These are phyloP conservation scores for Xestia rhomboidea DNA, from an alignment of 2,888 invertebrate species.

Conservation along the genomic window DNA sequence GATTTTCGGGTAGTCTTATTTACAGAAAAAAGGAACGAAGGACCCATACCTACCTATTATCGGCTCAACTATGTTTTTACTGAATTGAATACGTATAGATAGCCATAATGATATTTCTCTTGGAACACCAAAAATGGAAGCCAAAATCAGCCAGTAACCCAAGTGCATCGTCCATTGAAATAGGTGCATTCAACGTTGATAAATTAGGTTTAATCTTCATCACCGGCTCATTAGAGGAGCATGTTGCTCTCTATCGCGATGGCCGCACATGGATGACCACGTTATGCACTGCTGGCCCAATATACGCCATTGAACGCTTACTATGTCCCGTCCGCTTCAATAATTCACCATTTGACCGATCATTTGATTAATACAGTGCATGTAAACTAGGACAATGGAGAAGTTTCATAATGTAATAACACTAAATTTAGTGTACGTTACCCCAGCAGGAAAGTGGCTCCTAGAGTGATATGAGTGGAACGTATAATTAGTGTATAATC, in stretches of 20 bases:
- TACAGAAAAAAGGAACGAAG: constrained; percentile 17
- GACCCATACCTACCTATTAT: background rate
- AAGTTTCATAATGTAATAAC: background rate
- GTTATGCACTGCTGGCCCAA: constrained; percentile 65
- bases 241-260: constrained; percentile 82
- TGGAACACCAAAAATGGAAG: background rate
- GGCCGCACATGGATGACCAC: constrained; percentile 66
- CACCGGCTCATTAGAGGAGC: constrained; percentile 84
- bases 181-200: constrained; percentile 72
- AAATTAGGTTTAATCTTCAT: constrained; percentile 85
- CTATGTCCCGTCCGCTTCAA: constrained; percentile 42
- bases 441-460: too few species aligned
- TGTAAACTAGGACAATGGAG: constrained; percentile 3
- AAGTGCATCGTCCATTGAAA: constrained; percentile 59
- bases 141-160: background rate
- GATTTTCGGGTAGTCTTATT: constrained; percentile 46
- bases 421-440: background rate
- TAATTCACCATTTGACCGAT: constrained; percentile 56
- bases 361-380: constrained; percentile 36
- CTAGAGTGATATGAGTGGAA: too few species aligned
- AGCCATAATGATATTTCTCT: background rate
- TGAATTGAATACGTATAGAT: background rate
- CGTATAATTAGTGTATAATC: too few species aligned
- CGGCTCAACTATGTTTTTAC: background rate
- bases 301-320: constrained; percentile 52